Evolutionary conservation across 2,797 vertebrate genomes (phyloP).

Genomic region (Alca torda): DNA sequence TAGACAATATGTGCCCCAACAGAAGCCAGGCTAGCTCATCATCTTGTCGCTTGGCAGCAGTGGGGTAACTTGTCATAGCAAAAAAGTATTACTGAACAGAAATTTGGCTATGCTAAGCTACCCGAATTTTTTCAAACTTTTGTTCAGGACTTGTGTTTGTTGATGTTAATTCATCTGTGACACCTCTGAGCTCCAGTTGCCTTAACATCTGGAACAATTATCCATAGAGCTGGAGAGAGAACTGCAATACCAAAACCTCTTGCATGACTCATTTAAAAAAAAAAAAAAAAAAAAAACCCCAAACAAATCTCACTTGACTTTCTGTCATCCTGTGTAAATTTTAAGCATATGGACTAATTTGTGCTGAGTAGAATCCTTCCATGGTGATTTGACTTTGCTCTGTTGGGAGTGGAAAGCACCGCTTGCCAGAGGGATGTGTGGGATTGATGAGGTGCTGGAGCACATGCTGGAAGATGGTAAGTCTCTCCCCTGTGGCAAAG

Average conservation of each 20-base stretch:
- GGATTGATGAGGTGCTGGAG: not conserved
- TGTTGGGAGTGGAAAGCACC: not conserved
- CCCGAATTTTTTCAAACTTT: not conserved
- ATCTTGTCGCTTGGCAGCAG: not conserved
- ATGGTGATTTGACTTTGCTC: not conserved
- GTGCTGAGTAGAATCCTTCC: not conserved
- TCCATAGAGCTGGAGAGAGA: not conserved
- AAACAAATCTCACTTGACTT: not conserved
- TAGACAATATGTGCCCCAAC: not conserved
- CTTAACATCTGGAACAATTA: not conserved
- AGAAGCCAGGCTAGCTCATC: not conserved
- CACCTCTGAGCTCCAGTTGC: not conserved
- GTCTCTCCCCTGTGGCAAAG: not conserved
- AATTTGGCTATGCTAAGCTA: not conserved
- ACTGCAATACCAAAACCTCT: not conserved
- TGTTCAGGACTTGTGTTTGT: not conserved
- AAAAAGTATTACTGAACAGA: not conserved
- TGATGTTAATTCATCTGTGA: not conserved
- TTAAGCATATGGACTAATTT: not conserved
- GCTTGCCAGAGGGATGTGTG: not conserved
- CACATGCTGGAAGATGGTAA: not conserved
- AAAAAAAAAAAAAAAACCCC: not conserved
- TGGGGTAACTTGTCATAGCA: not conserved
- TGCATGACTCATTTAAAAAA: not conserved
- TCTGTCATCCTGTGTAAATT: not conserved